Evolutionary conservation across 2,797 vertebrate genomes (phyloP), one percentile per base, ranked within the genome.

Genomic region (Microhierax caerulescens): DNA sequence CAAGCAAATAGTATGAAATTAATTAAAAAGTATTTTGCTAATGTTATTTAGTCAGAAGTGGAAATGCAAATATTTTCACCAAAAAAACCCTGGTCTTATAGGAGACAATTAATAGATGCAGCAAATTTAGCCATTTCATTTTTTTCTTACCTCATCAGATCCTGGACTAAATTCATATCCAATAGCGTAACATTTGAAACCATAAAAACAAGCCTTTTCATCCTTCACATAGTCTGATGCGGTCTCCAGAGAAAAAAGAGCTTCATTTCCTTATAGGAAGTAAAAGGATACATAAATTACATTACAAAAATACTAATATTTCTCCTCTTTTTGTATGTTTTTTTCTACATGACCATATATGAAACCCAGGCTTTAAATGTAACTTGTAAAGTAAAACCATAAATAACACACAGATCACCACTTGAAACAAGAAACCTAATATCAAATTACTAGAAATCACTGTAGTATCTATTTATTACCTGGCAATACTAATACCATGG

Each of bases 201-300:
- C 99, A 88, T 99, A 99, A 97, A 99, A 99, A 90, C 98, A 99
- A 70, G 99, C 99, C 94, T 99, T 99, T 95, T 99, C 99, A 97
- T 99, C 99, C 98, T 99, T 99, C 53, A 99, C 99, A 51, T 99
- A 99, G 98, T 99, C 99, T 28, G 99, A 99, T 8, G 99, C 99
- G 4, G 99, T 99, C 98, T 99, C 99, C 97, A 99, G 95, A 51
- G 99, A 99, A 98, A 99, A 99, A 48, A 99, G 98, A 50, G 99
- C 99, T 98, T 99, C 99, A 61, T 99, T 99, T 97, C 99, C 99
- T 99, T 97, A 81, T 54, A 96, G 94, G 6, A 97, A 94, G 93
- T 41, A 90, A 76, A 77, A 73, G 22, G 13, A 96, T 11, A 86
- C 10, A 85, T 75, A 27, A 95, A 80, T n/a, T 76, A 48, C 79